These are phyloP conservation scores for Eurystomus glaucurus DNA, from an alignment of 2,797 vertebrate genomes.

Conservation along the genomic window DNA sequence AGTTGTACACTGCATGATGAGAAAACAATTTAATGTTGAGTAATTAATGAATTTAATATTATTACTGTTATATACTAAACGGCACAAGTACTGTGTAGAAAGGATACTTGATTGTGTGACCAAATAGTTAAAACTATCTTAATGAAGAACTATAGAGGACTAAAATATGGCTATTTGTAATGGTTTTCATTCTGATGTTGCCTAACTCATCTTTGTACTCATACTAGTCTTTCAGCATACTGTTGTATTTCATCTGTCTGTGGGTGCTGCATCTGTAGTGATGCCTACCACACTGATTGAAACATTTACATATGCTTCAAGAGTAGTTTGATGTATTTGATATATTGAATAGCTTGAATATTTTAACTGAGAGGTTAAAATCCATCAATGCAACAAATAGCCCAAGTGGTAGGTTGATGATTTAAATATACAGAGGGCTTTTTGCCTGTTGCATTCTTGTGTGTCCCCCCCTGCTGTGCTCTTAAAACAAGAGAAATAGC, in stretches of 20 bases:
- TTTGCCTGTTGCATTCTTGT: slow-evolving; percentile 23
- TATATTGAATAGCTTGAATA: slow-evolving; percentile 13
- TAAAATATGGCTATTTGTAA: not conserved
- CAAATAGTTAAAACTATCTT: not conserved
- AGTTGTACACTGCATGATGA: not conserved
- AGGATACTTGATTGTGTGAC: not conserved
- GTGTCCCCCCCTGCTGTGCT: not conserved
- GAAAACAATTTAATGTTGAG: not conserved
- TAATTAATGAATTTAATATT: not conserved
- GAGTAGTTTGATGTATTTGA: slow-evolving; percentile 35
- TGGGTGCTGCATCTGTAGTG: not conserved
- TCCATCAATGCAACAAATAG: not conserved
- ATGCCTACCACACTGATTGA: not conserved
- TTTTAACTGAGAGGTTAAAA: slow-evolving; percentile 46
- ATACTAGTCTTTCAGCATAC: not conserved
- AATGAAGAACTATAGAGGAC: not conserved
- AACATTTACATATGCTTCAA: not conserved
- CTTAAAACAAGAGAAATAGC: slow-evolving; percentile 9
- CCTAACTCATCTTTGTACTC: not conserved
- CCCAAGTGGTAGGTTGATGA: not conserved
- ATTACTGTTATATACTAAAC: not conserved
- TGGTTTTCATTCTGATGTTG: not conserved
- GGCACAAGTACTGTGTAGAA: not conserved
- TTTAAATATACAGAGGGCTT: slow-evolving; percentile 53
- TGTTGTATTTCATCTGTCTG: not conserved